phyloP scores from a whole-genome alignment of 2,797 vertebrate genomes.

The Leptatherina wallacei region DNA sequence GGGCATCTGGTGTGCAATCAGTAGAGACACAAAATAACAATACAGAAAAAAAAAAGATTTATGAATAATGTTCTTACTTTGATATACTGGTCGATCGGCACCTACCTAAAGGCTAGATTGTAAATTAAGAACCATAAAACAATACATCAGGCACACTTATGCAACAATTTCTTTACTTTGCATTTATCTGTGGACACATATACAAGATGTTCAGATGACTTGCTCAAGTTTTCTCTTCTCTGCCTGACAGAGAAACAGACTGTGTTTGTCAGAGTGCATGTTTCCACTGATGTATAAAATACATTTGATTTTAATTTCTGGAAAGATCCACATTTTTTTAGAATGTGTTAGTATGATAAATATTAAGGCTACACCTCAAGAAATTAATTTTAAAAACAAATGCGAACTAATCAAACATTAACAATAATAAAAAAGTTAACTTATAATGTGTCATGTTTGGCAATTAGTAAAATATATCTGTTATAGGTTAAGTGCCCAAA shows the following conservation, averaged over 20 bases:
- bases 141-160: slow-evolving; percentile 29
- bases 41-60: slow-evolving; percentile 42
- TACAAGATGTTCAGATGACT: slow-evolving; percentile 28
- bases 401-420: background rate
- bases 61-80: slow-evolving; percentile 59
- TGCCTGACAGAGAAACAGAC: slow-evolving; percentile 18
- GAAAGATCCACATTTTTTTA: background rate
- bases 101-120: slow-evolving; percentile 62
- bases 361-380: background rate
- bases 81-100: slow-evolving; percentile 54
- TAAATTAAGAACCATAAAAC: slow-evolving; percentile 55
- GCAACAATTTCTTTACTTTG: slow-evolving; percentile 39
- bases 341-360: slow-evolving; percentile 6
- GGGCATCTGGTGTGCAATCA: slow-evolving; percentile 65
- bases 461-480: background rate
- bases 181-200: slow-evolving; percentile 15
- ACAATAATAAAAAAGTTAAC: background rate
- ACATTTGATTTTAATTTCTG: background rate
- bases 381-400: background rate
- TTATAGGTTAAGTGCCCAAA: background rate
- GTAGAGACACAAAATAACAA: slow-evolving; percentile 62
- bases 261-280: background rate
- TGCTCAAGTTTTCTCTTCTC: slow-evolving; percentile 19
- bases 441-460: background rate
- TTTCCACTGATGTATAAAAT: background rate